These are phyloP conservation scores for Hippoglossus hippoglossus DNA, from an alignment of 2,797 vertebrate genomes.

Conservation along the genomic window DNA sequence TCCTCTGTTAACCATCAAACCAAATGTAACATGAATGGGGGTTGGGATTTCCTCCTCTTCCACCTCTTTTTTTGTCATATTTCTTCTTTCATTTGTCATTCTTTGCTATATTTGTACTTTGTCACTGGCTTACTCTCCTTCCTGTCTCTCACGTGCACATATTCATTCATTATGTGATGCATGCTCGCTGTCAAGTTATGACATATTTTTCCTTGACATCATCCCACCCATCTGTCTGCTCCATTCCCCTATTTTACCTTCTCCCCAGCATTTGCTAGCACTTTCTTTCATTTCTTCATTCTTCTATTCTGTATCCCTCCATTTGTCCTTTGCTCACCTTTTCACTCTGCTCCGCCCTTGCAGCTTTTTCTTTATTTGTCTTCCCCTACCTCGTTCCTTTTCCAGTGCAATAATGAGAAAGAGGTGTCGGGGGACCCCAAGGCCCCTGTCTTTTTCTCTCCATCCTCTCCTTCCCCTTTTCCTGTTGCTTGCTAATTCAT, in stretches of 20 bases:
- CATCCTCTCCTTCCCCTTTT: constrained; percentile 1
- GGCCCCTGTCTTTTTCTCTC: constrained; percentile 19
- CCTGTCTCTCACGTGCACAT: constrained; percentile 13
- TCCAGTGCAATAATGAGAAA: constrained; percentile 31
- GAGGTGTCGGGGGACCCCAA: constrained; percentile 29
- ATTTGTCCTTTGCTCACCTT: constrained; percentile 33
- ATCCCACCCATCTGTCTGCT: constrained; percentile 20
- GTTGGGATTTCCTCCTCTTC: background rate
- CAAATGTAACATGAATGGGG: background rate
- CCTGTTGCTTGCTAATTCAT: constrained; percentile 41
- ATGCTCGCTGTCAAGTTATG: constrained; percentile 8
- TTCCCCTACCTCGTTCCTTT: constrained; percentile 4
- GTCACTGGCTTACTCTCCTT: constrained; percentile 3
- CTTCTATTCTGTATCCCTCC: background rate
- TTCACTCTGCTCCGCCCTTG: background rate
- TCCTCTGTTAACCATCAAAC: background rate
- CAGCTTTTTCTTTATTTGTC: constrained; percentile 6
- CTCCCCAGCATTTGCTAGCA: background rate
- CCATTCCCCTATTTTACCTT: background rate
- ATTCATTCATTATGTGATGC: constrained; percentile 16
- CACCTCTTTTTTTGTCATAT: background rate
- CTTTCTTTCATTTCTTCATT: constrained; percentile 19
- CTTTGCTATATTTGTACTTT: constrained; percentile 32
- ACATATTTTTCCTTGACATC: constrained; percentile 14
- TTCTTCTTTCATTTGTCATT: constrained; percentile 31